A percentile compares a stretch with the other conserved stretches of the same genome.
Evolutionary conservation across 2,113 vertebrate species (phyloP).

Genomic region (Eulemur rufifrons): DNA sequence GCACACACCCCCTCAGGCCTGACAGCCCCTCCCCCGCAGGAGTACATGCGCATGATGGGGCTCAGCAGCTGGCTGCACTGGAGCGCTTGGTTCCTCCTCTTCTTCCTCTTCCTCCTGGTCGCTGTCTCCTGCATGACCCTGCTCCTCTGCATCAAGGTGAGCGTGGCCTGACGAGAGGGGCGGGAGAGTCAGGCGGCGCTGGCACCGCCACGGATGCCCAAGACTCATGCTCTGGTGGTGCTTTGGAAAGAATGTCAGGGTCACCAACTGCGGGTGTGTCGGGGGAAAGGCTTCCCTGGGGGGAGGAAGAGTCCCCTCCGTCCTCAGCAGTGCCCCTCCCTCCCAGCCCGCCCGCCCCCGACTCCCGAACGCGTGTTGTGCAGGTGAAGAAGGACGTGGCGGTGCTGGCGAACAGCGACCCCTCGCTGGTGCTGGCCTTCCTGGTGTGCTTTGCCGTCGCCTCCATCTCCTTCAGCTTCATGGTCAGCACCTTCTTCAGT

Average conservation of each 20-base stretch:
- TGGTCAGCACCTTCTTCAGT: slow-evolving; percentile 98
- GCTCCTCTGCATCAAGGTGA: slow-evolving; percentile 94
- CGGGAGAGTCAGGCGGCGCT: background rate
- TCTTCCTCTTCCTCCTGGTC: slow-evolving; percentile 93
- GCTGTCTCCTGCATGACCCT: slow-evolving; percentile 93
- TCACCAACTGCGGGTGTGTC: background rate
- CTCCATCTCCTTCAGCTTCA: slow-evolving; percentile 98
- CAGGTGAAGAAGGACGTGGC: slow-evolving; percentile 93
- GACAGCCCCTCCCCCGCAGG: slow-evolving; percentile 82
- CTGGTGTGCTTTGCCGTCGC: slow-evolving; percentile 90
- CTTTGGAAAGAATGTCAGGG: background rate
- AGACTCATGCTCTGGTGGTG: background rate
- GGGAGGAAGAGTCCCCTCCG: background rate
- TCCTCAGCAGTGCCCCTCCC: background rate
- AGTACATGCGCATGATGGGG: slow-evolving; percentile 99
- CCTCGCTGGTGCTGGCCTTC: slow-evolving; percentile 93
- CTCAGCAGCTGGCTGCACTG: slow-evolving; percentile 98
- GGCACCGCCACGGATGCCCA: background rate
- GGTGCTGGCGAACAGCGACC: slow-evolving; percentile 94
- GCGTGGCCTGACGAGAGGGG: background rate
- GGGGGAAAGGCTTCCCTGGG: background rate
- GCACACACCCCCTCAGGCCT: background rate
- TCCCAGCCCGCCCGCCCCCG: background rate
- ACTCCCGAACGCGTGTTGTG: background rate
- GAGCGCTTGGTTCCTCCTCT: slow-evolving; percentile 97